A percentile compares a stretch with the other conserved stretches of the same genome.
These are phyloP conservation scores for Cheilosia vulpina DNA, from an alignment of 2,888 invertebrate species.

Conservation along the genomic window DNA sequence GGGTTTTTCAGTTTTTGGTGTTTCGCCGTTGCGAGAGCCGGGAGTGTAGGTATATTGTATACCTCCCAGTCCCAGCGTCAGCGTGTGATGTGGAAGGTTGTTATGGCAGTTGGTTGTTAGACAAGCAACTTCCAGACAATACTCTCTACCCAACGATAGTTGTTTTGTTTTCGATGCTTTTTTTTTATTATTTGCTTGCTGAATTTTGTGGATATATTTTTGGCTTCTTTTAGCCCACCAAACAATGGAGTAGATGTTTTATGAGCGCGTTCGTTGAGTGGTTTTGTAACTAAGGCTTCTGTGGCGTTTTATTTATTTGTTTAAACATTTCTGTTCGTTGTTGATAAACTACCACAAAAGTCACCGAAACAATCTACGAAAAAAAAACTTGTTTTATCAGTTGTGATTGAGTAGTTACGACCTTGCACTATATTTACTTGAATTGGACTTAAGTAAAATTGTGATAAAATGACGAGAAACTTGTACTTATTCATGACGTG, in stretches of 20 bases:
- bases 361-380: not conserved
- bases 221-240: constrained; percentile 25
- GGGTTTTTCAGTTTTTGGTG: constrained; percentile 64
- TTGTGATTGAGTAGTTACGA: constrained; percentile 26
- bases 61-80: constrained; percentile 21
- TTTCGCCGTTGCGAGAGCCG: constrained; percentile 34
- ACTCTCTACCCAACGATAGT: not conserved
- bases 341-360: constrained; percentile 23
- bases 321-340: not conserved
- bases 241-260: constrained; percentile 22
- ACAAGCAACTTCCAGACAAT: constrained; percentile 51
- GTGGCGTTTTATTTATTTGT: constrained; percentile 16
- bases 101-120: constrained; percentile 57
- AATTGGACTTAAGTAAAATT: constrained; percentile 33
- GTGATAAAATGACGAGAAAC: constrained; percentile 45
- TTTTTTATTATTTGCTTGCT: constrained; percentile 20
- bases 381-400: constrained; percentile 52
- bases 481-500: not conserved
- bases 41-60: constrained; percentile 15
- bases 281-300: constrained; percentile 29
- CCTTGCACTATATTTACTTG: constrained; percentile 58
- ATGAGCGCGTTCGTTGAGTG: constrained; percentile 15
- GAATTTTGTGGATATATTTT: constrained; percentile 21
- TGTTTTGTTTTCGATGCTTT: constrained; percentile 21
- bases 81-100: constrained; percentile 31